Conservation (phyloP, 35 echinoderm and acorn worm species). For the Anneissia japonica region DNA sequence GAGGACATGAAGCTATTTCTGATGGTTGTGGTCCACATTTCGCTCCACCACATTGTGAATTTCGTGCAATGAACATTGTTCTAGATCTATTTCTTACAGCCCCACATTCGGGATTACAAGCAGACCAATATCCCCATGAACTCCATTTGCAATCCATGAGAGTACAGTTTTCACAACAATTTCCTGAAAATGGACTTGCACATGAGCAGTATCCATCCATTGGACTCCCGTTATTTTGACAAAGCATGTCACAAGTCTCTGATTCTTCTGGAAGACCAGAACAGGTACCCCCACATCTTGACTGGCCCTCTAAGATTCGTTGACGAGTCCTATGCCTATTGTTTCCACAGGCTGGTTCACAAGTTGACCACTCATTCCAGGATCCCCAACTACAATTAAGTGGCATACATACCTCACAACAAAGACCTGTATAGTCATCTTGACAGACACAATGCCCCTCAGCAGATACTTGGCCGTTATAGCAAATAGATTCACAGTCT, state of each 20-base stretch:
- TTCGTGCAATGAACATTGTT: neutral
- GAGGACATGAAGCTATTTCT: neutral
- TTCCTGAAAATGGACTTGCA: neutral
- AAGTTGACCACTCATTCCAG: neutral
- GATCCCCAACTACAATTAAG: neutral
- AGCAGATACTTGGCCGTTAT: neutral
- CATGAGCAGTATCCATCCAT: neutral
- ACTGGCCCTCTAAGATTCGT: neutral
- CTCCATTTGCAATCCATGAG: neutral
- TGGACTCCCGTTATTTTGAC: neutral
- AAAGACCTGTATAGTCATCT: neutral
- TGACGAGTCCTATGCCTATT: neutral
- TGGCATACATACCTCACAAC: neutral
- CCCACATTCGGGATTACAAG: neutral
- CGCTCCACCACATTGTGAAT: neutral
- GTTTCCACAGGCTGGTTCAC: neutral
- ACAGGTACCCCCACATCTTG: neutral
- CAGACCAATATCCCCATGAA: neutral
- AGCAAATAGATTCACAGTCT: neutral
- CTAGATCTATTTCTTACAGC: neutral
- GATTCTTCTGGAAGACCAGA: neutral
- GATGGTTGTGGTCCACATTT: neutral
- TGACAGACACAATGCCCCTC: neutral
- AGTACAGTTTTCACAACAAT: neutral
- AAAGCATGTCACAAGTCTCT: neutral